Base-by-base conservation (phyloP, 2,888 invertebrate species). In the Chaetoderma sp. region DNA sequence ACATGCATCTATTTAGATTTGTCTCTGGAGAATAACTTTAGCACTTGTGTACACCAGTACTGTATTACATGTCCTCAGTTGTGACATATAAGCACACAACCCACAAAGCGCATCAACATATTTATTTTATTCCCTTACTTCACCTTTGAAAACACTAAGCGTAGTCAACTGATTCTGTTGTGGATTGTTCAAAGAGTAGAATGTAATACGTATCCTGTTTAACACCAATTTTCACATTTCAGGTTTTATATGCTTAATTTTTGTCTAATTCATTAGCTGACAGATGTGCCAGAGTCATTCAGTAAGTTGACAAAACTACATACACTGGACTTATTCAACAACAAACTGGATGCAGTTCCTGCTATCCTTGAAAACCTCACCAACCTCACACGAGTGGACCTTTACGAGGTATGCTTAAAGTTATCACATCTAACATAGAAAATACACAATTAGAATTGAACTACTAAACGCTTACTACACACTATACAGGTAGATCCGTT, bases 261-360 rank as follows among this genome's bases (percentile, higher is more conserved):
- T 55, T 61, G n/a, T n/a, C n/a, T n/a, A n/a, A n/a, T 50, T 50
- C 73, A 65, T 27, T 60, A 83, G 82, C 56, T 83, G 18, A 73
- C 68, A 5, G 78, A 78, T 63, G 64, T 83, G 5, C 83, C 83
- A 25, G 73, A 74, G 32, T 81, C 82, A 1, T 79, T 83, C 63
- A 61, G 63, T 28, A 58, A 75, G 21, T 71, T 83, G 56, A 71
- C 65, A n/a, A 70, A 71, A n/a, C 68, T 83, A 57, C 78, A 79
- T 64, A 69, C 73, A 4, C 71, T 83, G 55, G 81, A 83, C 58
- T 62, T 83, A 33, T 81, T 77, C 66, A 69, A 78, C 67, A 83
- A 83, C 68, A 64, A 61, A 39, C 62, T 83, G 30, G 72, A 59
- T 16, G 73, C 76, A 59, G 67, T 83, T 5, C 83, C 83, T 1